phyloP scores from a whole-genome alignment of 2,888 invertebrate genomes.

The Doris montereyensis region DNA sequence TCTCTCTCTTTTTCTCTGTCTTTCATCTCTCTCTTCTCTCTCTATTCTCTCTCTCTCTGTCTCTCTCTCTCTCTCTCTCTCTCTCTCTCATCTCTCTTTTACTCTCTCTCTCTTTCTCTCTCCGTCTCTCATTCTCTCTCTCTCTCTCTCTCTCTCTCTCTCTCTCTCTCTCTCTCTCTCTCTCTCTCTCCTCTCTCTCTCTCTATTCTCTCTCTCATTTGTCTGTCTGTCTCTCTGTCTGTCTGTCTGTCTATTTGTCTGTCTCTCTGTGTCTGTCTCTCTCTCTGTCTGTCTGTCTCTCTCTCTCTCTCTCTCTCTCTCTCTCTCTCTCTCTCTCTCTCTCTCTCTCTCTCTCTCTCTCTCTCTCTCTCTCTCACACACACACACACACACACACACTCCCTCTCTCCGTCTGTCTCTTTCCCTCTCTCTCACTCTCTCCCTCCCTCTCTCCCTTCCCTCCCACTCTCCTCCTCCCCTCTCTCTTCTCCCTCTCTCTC shows the following conservation, averaged over 20 bases:
- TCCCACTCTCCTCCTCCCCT: background rate
- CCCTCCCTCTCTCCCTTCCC: slow-evolving; percentile 1
- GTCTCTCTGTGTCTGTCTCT: background rate
- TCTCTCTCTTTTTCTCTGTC: background rate
- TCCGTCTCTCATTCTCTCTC: background rate
- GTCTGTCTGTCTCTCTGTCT: background rate
- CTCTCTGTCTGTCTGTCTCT: background rate
- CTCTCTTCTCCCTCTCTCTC: slow-evolving; percentile 22
- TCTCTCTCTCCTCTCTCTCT: slow-evolving; percentile 12
- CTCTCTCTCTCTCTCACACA: slow-evolving; percentile 13
- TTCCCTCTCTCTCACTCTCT: slow-evolving; percentile 4
- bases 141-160: background rate
- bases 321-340: too few species aligned
- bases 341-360: too few species aligned
- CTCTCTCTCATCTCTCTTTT: too few species aligned
- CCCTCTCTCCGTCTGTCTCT: background rate
- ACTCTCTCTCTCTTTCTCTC: slow-evolving; percentile 1
- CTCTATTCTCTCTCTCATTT: background rate
- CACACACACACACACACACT: background rate
- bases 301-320: too few species aligned
- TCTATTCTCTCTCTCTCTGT: background rate
- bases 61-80: too few species aligned
- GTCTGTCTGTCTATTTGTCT: background rate
- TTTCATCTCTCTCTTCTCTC: background rate
- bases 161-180: slow-evolving; percentile 21